Conservation (phyloP, 1,140 invertebrate species). For the Brachionus paranguensis region DNA sequence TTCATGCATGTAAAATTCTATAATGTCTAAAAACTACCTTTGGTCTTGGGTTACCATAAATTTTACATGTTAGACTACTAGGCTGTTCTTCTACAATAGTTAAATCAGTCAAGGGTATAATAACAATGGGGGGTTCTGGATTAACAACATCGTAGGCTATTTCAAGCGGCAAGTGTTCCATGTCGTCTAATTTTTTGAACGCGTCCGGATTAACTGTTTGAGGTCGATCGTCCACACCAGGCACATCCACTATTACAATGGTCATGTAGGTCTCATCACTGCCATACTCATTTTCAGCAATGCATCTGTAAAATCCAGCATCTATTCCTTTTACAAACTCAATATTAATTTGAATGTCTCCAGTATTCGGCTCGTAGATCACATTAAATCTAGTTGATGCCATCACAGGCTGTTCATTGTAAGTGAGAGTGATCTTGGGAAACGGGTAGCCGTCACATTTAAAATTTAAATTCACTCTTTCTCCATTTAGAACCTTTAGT, state of each 20-base stretch:
- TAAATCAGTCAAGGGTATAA: constrained; percentile 41
- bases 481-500: background rate
- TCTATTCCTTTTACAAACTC: constrained; percentile 67
- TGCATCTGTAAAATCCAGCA: constrained; percentile 63
- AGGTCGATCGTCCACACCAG: constrained; percentile 16
- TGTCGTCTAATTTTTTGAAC: background rate
- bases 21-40: constrained; percentile 53
- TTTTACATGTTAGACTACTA: constrained; percentile 70
- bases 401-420: constrained; percentile 44
- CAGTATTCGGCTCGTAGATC: constrained; percentile 75
- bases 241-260: background rate
- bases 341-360: constrained; percentile 4
- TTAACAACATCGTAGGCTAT: background rate
- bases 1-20: constrained; percentile 54
- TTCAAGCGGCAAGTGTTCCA: background rate
- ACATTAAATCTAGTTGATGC: constrained; percentile 44
- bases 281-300: constrained; percentile 50
- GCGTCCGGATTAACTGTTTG: constrained; percentile 41
- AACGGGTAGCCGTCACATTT: constrained; percentile 37
- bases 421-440: background rate
- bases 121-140: constrained; percentile 16
- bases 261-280: constrained; percentile 10
- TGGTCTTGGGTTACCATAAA: constrained; percentile 68
- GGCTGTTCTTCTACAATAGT: constrained; percentile 46
- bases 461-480: background rate